A percentile compares a stretch with the other conserved stretches of the same genome.
Evolutionary conservation across 2,113 vertebrate species (phyloP).

Genomic region (Heptranchias perlo): DNA sequence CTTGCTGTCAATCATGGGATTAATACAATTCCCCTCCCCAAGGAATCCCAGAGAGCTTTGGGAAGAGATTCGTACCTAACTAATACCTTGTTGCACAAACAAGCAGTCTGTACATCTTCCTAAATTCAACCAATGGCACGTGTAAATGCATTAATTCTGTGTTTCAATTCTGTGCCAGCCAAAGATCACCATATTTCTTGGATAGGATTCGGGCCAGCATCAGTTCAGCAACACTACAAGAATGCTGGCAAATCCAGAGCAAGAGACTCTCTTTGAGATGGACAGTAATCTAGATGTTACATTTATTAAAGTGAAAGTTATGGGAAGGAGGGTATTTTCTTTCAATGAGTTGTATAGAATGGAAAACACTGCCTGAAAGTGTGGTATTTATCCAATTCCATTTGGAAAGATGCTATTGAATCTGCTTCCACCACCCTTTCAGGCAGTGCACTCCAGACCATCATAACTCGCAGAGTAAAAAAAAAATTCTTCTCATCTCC

Average conservation of each 20-base stretch:
- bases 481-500: no score
- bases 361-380: not conserved
- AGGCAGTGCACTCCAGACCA: no score
- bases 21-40: not conserved
- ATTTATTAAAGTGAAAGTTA: not conserved
- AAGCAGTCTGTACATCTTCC: not conserved
- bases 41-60: not conserved
- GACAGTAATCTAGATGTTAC: not conserved
- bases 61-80: not conserved
- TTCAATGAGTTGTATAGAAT: not conserved
- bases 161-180: not conserved
- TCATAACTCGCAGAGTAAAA: no score
- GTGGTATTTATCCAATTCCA: not conserved
- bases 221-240: not conserved
- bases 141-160: not conserved
- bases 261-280: not conserved
- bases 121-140: not conserved
- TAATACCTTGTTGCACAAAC: not conserved
- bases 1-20: constrained; percentile 15
- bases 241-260: not conserved
- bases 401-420: no score
- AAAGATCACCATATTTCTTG: not conserved
- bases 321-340: not conserved
- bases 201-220: not conserved
- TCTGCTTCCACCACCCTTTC: not conserved